Evolutionary conservation across 2,888 invertebrate genomes (phyloP).

Genomic region (Mesorhabditis belari): DNA sequence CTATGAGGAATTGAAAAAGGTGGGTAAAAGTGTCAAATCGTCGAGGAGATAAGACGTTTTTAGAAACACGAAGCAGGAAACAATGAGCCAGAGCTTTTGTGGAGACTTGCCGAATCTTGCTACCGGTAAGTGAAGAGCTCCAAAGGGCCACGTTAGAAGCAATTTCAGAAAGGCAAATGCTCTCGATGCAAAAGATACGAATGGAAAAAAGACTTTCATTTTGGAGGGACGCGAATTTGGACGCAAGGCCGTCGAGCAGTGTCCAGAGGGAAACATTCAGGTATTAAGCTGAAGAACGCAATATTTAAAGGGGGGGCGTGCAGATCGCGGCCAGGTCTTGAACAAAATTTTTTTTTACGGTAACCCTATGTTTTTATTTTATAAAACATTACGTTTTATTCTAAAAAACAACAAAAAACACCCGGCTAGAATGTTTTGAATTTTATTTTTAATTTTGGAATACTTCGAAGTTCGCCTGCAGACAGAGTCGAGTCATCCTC

Average conservation of each 20-base stretch:
- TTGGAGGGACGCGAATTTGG: not conserved
- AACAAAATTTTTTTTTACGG: too few relatives aligned
- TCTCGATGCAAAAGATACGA: slow-evolving; percentile 16
- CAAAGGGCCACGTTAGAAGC: slow-evolving; percentile 14
- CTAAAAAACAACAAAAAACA: too few relatives aligned
- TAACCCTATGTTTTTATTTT: too few relatives aligned
- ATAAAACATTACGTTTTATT: too few relatives aligned
- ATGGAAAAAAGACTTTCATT: not conserved
- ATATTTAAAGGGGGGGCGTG: too few relatives aligned
- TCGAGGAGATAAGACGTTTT: slow-evolving; percentile 1
- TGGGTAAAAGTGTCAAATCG: slow-evolving; percentile 10
- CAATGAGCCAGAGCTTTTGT: slow-evolving; percentile 32
- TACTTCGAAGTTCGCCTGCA: too few relatives aligned
- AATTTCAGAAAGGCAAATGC: slow-evolving; percentile 9
- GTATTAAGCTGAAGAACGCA: too few relatives aligned
- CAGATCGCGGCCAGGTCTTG: too few relatives aligned
- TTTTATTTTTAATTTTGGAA: too few relatives aligned
- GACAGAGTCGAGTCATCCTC: too few relatives aligned
- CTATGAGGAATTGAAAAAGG: slow-evolving; percentile 27
- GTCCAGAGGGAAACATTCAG: not conserved
- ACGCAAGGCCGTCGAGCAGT: not conserved
- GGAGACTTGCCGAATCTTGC: slow-evolving; percentile 41
- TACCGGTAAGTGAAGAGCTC: slow-evolving; percentile 11
- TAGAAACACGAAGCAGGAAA: slow-evolving; percentile 22
- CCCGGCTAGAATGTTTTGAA: too few relatives aligned